These are phyloP conservation scores for Oreohelix idahoensis DNA, from an alignment of 1,140 invertebrate genomes.

Conservation along the genomic window DNA sequence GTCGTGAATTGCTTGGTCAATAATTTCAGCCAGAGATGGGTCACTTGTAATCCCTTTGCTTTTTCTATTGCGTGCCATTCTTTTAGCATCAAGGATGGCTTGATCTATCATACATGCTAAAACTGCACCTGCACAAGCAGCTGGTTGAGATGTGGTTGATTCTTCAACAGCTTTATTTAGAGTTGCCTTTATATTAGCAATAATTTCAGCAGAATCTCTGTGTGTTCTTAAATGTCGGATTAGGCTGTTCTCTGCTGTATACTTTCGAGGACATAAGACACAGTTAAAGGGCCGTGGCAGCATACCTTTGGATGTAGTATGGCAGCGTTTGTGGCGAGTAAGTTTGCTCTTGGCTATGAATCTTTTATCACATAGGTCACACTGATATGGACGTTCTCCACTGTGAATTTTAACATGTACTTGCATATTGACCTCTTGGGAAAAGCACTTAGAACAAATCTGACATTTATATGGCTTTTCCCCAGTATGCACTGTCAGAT, in stretches of 20 bases:
- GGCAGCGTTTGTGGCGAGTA: neutral
- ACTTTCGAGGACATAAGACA: neutral
- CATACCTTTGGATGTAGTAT: neutral
- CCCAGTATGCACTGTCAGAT: constrained; percentile 7
- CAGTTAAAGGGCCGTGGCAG: neutral
- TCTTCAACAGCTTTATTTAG: constrained; percentile 10
- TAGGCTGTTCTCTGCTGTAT: constrained; percentile 8
- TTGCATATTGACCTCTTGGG: neutral
- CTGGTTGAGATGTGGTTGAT: neutral
- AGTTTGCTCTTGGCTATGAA: constrained; percentile 18
- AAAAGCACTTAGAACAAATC: neutral
- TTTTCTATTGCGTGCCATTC: neutral
- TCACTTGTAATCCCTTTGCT: neutral
- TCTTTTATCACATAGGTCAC: constrained; percentile 12
- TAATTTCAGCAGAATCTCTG: neutral
- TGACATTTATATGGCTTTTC: constrained; percentile 20
- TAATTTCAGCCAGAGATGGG: constrained; percentile 5
- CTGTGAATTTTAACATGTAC: constrained; percentile 3
- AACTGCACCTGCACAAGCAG: neutral
- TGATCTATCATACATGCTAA: constrained; percentile 15
- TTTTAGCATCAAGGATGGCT: constrained; percentile 12
- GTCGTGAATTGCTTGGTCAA: constrained; percentile 14
- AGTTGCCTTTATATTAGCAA: neutral
- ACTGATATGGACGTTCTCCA: neutral
- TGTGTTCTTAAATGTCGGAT: constrained; percentile 5